A percentile compares a stretch with the other conserved stretches of the same genome.
Conservation (phyloP, 2,797 vertebrate species). For the Labroides dimidiatus region DNA sequence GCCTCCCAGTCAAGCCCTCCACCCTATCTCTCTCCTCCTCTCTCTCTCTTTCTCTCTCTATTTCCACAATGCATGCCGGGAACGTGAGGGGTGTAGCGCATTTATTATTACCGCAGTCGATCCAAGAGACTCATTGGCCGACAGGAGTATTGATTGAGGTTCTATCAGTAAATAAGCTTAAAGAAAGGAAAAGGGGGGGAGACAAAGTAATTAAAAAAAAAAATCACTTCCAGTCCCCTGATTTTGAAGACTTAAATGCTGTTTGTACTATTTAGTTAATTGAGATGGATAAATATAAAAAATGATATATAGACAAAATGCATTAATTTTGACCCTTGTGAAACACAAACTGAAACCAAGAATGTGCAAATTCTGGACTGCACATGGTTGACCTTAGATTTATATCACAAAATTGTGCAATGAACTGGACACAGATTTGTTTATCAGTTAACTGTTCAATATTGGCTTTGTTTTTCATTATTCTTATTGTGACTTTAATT, state of each 20-base stretch:
- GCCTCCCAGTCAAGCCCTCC: slow-evolving; percentile 55
- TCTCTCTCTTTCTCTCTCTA: slow-evolving; percentile 26
- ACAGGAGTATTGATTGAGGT: slow-evolving; percentile 11
- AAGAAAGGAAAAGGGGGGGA: neutral
- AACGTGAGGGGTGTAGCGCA: slow-evolving; percentile 65
- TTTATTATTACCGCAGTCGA: slow-evolving; percentile 62
- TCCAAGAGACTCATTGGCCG: slow-evolving; percentile 46
- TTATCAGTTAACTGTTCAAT: too few relatives aligned
- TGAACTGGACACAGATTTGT: too few relatives aligned
- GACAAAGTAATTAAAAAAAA: too few relatives aligned
- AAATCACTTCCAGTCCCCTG: neutral
- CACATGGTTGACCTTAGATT: too few relatives aligned
- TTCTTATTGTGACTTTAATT: too few relatives aligned
- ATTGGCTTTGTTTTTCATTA: too few relatives aligned
- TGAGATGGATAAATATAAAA: too few relatives aligned
- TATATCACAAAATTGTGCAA: too few relatives aligned
- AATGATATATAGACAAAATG: too few relatives aligned
- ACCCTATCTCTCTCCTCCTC: slow-evolving; percentile 20
- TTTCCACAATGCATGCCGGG: slow-evolving; percentile 82
- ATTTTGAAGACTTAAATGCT: neutral
- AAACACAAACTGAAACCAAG: too few relatives aligned
- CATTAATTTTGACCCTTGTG: too few relatives aligned
- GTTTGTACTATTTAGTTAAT: neutral
- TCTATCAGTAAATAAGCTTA: neutral
- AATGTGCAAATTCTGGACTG: too few relatives aligned